Base-by-base conservation (phyloP, 2,113 vertebrate genomes). In the Semnornis frantzii region DNA sequence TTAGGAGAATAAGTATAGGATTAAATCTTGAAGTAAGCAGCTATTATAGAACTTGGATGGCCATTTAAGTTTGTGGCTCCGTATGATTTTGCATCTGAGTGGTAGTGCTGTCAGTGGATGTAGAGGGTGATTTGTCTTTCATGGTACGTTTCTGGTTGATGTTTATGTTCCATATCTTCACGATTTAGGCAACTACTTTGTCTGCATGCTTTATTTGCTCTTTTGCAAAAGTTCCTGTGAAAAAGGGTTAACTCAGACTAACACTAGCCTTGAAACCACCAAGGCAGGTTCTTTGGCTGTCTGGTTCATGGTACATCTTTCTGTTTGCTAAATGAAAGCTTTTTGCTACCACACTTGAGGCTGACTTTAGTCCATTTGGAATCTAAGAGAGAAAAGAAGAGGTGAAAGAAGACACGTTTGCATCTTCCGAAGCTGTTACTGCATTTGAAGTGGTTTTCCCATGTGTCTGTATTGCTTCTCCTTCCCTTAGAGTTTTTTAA, bases 1-100 rank as follows among this genome's bases (percentile, higher is more conserved):
- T 46, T 82, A 50, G 52, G 64, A 88, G 68, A 60, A 31, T 89
- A 93, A 83, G 58, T 60, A 23, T 20, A 50, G 82, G 79, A 83
- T 85, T 96, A 87, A 94, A 94, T 96, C 82, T 89, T 95, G 68
- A 94, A 91, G 52, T 94, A 87, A 91, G 82, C 85, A 68, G 72
- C 60, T 84, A 20, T 82, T 85, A 65, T 14, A 73, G 62, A 58
- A 88, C 70, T 89, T 93, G 63, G 82, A 73, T 68, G 85, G 16
- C 68, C 54, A 5, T 82, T 94, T 71, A 84, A 95, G 70, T 71
- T 91, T 78, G 70, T 59, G 64, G 46, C 31, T 88, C 71, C 7
- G 5, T 63, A 24, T 86, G 27, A 71, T 66, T 72, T 89, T 85
- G 58, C 80, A 81, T 30, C 44, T 66, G 46, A 80, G 34, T 83